A percentile compares a stretch with the other conserved stretches of the same genome.
These are phyloP conservation scores for Carettochelys insculpta DNA, from an alignment of 2,113 vertebrate genomes.

Conservation along the genomic window DNA sequence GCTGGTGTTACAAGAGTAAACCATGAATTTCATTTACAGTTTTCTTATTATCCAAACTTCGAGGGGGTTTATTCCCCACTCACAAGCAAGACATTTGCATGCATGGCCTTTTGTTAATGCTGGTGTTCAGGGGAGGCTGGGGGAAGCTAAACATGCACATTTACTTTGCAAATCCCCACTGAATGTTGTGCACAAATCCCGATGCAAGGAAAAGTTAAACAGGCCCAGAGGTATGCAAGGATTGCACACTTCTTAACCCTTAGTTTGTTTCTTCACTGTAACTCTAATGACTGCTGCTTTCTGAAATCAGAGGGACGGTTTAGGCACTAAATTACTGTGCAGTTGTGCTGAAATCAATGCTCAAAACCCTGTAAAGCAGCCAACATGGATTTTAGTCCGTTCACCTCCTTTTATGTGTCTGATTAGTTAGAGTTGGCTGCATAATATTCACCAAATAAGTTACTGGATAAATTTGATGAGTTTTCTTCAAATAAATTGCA, in stretches of 20 bases:
- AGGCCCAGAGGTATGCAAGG: neutral
- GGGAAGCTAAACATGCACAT: slow-evolving; percentile 27
- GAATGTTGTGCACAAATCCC: slow-evolving; percentile 38
- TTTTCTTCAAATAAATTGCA: neutral
- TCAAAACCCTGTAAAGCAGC: neutral
- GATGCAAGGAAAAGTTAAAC: slow-evolving; percentile 22
- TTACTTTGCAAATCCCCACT: slow-evolving; percentile 11
- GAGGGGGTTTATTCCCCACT: slow-evolving; percentile 14
- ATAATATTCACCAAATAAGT: neutral
- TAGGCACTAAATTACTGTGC: neutral
- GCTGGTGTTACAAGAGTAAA: neutral
- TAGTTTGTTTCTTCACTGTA: slow-evolving; percentile 20
- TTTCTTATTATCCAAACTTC: slow-evolving; percentile 10
- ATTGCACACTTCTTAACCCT: slow-evolving; percentile 33
- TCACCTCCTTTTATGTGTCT: neutral
- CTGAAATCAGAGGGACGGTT: neutral
- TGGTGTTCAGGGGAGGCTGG: too few relatives aligned
- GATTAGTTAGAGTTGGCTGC: neutral
- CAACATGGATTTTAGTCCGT: neutral
- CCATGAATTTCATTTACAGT: neutral
- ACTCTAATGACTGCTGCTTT: neutral
- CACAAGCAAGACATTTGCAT: slow-evolving; percentile 12
- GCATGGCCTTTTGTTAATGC: neutral
- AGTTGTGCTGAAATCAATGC: neutral
- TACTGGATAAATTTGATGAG: neutral